phyloP scores from a whole-genome alignment of 30 jellyfish, hydroid and myxozoan genomes.

The Sanderia malayensis region DNA sequence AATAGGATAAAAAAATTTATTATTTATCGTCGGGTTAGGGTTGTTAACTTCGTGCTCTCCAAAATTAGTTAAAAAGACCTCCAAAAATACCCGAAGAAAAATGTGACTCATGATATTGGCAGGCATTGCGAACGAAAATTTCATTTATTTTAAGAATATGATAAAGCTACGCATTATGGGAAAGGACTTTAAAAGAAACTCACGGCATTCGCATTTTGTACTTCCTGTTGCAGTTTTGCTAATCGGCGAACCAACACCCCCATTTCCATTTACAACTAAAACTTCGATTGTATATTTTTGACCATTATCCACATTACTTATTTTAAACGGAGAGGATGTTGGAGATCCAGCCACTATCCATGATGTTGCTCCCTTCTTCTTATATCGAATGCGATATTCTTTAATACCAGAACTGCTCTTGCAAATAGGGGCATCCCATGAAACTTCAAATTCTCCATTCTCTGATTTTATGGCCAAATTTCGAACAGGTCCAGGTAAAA shows the following conservation, averaged over 20 bases:
- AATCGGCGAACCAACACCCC: background rate
- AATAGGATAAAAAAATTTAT: no score
- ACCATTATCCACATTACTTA: background rate
- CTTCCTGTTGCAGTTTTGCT: background rate
- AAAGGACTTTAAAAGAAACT: no score
- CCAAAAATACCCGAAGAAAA: no score
- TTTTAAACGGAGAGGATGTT: background rate
- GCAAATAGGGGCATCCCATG: conserved; percentile 31
- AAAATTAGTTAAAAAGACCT: no score
- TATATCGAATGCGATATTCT: conserved; percentile 4
- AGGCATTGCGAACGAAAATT: no score
- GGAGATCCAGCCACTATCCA: conserved; percentile 1
- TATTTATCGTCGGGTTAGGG: no score
- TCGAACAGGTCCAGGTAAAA: conserved; percentile 2
- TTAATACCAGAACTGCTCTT: conserved; percentile 1
- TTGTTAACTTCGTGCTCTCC: no score
- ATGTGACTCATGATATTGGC: no score
- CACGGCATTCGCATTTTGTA: no score
- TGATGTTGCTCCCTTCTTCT: conserved; percentile 13
- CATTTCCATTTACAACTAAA: conserved; percentile 7
- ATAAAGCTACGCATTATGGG: no score
- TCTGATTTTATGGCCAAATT: background rate
- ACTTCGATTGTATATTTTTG: conserved; percentile 6
- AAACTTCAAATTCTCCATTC: conserved; percentile 6
- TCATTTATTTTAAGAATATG: no score